phyloP scores from a whole-genome alignment of 2,888 invertebrate species.

The Mesorhabditis sp. region DNA sequence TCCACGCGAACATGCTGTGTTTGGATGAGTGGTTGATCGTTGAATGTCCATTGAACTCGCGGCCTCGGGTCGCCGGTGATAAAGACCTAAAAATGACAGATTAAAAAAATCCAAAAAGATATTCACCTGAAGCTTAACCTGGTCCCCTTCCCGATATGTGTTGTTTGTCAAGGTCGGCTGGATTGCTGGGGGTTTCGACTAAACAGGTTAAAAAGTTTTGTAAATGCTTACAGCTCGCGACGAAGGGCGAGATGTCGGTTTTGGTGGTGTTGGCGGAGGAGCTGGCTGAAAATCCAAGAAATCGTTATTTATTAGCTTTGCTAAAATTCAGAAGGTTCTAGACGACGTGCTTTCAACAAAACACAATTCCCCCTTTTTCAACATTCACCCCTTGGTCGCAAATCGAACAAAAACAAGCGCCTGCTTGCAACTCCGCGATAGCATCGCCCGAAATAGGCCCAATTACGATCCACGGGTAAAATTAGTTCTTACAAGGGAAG shows the following conservation, averaged over 20 bases:
- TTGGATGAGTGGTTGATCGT: conserved; percentile 39
- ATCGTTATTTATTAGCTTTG: no score
- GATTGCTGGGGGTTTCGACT: conserved; percentile 35
- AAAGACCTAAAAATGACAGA: conserved; percentile 30
- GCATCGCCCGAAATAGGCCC: no score
- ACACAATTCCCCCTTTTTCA: no score
- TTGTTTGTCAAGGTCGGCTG: conserved; percentile 50
- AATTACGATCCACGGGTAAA: no score
- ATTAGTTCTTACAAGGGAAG: no score
- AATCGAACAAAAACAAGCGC: no score
- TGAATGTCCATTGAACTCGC: conserved; percentile 50
- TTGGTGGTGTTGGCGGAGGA: conserved; percentile 24
- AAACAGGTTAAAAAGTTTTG: not conserved
- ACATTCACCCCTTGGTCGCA: no score
- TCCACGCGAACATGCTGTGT: conserved; percentile 28
- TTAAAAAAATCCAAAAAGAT: not conserved
- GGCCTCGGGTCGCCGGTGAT: conserved; percentile 51
- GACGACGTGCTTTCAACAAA: no score
- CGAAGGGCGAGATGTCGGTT: conserved; percentile 17
- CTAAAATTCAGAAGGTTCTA: no score
- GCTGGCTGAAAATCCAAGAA: conserved; percentile 9
- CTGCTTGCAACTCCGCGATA: no score
- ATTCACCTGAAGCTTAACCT: conserved; percentile 37
- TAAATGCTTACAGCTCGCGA: not conserved
- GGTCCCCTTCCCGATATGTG: conserved; percentile 44